phyloP scores from a whole-genome alignment of 2,797 vertebrate species.

The Euphonia xanthogaster region DNA sequence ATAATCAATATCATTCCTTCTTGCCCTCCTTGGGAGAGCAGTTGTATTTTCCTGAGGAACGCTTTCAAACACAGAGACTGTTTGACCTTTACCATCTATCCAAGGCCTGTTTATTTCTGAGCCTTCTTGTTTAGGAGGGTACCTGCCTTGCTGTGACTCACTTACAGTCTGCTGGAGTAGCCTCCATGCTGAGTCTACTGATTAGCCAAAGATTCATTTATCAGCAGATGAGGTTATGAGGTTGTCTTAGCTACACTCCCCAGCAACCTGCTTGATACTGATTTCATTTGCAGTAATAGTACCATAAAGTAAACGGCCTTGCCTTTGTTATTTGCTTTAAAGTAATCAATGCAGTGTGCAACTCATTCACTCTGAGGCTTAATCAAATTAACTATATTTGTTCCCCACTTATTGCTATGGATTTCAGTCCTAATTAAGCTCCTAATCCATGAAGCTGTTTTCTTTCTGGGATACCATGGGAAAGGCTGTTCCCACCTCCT shows the following conservation, averaged over 20 bases:
- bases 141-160: slow-evolving; percentile 26
- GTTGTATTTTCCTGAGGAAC: not conserved
- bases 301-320: slow-evolving; percentile 59
- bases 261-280: slow-evolving; percentile 54
- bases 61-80: not conserved
- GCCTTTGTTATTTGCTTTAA: slow-evolving; percentile 63
- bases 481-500: slow-evolving; percentile 30
- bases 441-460: slow-evolving; percentile 56
- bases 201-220: slow-evolving; percentile 60
- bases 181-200: slow-evolving; percentile 43
- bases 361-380: slow-evolving; percentile 54
- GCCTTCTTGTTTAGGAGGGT: not conserved
- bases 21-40: not conserved
- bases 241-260: slow-evolving; percentile 48
- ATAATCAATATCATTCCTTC: not conserved
- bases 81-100: not conserved
- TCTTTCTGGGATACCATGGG: slow-evolving; percentile 39
- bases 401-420: slow-evolving; percentile 60
- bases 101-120: not conserved
- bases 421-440: slow-evolving; percentile 68
- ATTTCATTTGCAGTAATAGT: slow-evolving; percentile 60
- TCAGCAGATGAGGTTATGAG: slow-evolving; percentile 54
- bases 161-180: not conserved
- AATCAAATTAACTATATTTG: slow-evolving; percentile 71
- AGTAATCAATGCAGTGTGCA: slow-evolving; percentile 62